Evolutionary conservation across 2,113 vertebrate genomes (phyloP).

Genomic region (Lepisosteus oculatus): DNA sequence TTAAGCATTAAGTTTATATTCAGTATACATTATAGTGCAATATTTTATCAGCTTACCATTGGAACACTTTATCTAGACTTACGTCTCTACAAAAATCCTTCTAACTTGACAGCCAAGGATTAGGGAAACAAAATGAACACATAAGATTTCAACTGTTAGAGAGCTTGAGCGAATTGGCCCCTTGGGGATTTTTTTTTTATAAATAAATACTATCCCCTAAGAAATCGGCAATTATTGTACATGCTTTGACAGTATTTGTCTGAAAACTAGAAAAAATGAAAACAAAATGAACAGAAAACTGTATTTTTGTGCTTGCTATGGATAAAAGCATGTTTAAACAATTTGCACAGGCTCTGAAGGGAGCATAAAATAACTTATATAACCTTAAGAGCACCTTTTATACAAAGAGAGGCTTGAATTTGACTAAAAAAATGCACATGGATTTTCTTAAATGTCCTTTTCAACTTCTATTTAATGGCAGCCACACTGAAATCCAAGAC

Average conservation of each 20-base stretch:
- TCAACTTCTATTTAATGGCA: not conserved
- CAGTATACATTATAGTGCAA: not conserved
- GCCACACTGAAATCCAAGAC: not conserved
- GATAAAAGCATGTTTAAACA: not conserved
- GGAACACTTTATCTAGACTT: conserved; percentile 1
- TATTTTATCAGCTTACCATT: not conserved
- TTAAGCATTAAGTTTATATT: not conserved
- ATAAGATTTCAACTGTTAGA: conserved; percentile 1
- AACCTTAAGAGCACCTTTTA: not conserved
- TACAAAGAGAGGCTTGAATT: not conserved
- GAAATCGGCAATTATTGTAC: not conserved
- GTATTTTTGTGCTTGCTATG: too few species aligned
- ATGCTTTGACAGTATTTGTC: not conserved
- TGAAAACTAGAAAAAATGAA: too few species aligned
- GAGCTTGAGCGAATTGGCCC: not conserved
- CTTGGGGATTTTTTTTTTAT: not conserved
- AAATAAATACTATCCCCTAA: not conserved
- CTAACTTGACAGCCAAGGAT: not conserved
- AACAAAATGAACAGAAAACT: too few species aligned
- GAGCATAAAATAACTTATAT: not conserved
- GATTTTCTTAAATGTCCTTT: not conserved
- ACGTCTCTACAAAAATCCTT: not conserved
- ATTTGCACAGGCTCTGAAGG: not conserved
- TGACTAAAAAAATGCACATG: not conserved
- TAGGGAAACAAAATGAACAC: not conserved